These are phyloP conservation scores for Bothrops jararaca DNA, from an alignment of 2,113 vertebrate genomes.

Conservation along the genomic window DNA sequence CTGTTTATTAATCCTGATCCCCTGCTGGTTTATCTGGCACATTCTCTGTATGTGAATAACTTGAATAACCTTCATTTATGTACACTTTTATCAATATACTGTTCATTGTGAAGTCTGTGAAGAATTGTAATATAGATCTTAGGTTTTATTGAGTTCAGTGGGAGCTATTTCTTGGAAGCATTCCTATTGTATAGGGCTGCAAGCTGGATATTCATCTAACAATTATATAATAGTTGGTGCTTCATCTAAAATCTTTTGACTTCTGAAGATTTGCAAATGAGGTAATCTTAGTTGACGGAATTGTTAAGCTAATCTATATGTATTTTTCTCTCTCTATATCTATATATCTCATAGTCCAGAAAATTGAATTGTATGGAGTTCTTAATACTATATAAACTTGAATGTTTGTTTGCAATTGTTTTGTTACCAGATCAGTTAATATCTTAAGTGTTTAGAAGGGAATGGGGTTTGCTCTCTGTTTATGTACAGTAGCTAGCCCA, in stretches of 20 bases:
- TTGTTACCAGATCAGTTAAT: not conserved
- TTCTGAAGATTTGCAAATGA: not conserved
- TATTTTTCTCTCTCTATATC: not conserved
- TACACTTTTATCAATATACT: not conserved
- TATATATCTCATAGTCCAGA: not conserved
- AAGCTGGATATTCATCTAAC: not conserved
- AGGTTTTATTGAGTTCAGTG: not conserved
- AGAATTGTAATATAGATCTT: not conserved
- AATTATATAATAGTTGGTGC: not conserved
- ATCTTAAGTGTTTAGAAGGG: not conserved
- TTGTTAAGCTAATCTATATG: not conserved
- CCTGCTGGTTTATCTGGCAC: too few species aligned
- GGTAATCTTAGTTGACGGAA: not conserved
- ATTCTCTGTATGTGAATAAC: too few species aligned
- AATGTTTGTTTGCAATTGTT: not conserved
- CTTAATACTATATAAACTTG: not conserved
- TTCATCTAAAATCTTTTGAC: not conserved
- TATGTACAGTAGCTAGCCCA: not conserved
- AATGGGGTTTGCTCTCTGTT: not conserved
- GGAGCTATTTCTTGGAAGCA: not conserved
- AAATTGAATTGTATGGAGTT: not conserved
- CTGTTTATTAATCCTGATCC: too few species aligned
- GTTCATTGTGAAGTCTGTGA: not conserved
- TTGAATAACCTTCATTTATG: too few species aligned
- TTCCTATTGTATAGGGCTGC: not conserved